phyloP scores from a whole-genome alignment of 2,888 invertebrate species.

The Beris chalybata region DNA sequence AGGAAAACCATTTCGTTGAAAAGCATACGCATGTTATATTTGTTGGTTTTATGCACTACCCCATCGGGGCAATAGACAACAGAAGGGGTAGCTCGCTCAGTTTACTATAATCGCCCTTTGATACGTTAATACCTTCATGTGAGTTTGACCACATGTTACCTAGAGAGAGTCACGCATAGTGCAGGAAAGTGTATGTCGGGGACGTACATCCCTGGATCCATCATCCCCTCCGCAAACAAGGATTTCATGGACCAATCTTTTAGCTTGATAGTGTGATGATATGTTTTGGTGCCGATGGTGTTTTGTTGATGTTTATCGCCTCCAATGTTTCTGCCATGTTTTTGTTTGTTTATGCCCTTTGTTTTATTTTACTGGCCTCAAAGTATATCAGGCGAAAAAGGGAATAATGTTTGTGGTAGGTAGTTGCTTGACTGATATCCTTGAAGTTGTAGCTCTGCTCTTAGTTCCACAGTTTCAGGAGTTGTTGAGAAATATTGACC shows the following conservation, averaged over 20 bases:
- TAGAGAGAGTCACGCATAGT: slow-evolving; percentile 16
- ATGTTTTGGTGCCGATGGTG: slow-evolving; percentile 35
- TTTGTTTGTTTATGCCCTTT: background rate
- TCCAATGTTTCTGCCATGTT: slow-evolving; percentile 22
- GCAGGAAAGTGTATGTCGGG: background rate
- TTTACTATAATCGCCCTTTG: slow-evolving; percentile 25
- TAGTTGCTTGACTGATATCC: too few species aligned
- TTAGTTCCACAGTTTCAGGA: too few species aligned
- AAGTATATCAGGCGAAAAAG: slow-evolving; percentile 22
- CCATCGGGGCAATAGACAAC: too few species aligned
- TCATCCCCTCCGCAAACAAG: background rate
- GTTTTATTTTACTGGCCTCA: slow-evolving; percentile 29
- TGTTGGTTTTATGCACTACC: too few species aligned
- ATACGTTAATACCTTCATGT: slow-evolving; percentile 34
- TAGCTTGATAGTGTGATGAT: slow-evolving; percentile 37
- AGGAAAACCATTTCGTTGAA: slow-evolving; percentile 16
- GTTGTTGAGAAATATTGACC: too few species aligned
- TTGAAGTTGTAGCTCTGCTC: too few species aligned
- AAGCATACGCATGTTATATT: background rate
- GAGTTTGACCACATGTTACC: slow-evolving; percentile 33
- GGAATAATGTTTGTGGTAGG: background rate
- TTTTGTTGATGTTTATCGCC: slow-evolving; percentile 29
- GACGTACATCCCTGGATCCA: background rate
- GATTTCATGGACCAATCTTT: slow-evolving; percentile 21
- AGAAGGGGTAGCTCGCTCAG: background rate